Conservation (phyloP, 2,797 vertebrate species). For the Odontamblyopus lacepedii region DNA sequence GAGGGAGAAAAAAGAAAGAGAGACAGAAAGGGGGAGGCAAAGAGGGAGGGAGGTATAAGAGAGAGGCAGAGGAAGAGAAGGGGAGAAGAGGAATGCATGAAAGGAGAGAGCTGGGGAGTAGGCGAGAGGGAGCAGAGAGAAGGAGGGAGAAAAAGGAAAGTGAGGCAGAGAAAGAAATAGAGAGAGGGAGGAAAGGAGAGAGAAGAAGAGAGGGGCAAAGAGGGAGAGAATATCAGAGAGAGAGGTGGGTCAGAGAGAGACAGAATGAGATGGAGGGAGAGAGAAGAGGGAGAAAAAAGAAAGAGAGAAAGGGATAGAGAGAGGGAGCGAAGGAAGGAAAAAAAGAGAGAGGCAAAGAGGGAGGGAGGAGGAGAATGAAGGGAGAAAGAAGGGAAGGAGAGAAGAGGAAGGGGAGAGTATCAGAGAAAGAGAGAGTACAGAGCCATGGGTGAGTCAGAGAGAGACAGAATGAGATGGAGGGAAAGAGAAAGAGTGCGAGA, state of each 20-base stretch:
- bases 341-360: background rate
- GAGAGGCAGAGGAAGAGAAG: no score
- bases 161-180: no score
- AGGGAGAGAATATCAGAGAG: no score
- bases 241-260: background rate
- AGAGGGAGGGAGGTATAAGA: no score
- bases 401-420: background rate
- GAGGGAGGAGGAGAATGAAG: background rate
- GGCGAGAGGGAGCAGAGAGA: background rate
- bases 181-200: no score
- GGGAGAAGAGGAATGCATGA: no score
- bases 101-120: no score
- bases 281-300: background rate
- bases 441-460: background rate
- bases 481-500: no score
- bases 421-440: background rate
- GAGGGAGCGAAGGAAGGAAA: slow-evolving; percentile 3
- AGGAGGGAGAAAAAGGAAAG: background rate
- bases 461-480: no score
- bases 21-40: background rate
- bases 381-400: background rate
- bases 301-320: background rate
- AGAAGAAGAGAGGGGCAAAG: background rate
- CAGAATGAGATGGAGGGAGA: background rate
- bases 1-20: background rate